Evolutionary conservation across 2,113 vertebrate species (phyloP), one percentile per base, ranked within the genome.

Genomic region (Serranochromis macrocephalus): DNA sequence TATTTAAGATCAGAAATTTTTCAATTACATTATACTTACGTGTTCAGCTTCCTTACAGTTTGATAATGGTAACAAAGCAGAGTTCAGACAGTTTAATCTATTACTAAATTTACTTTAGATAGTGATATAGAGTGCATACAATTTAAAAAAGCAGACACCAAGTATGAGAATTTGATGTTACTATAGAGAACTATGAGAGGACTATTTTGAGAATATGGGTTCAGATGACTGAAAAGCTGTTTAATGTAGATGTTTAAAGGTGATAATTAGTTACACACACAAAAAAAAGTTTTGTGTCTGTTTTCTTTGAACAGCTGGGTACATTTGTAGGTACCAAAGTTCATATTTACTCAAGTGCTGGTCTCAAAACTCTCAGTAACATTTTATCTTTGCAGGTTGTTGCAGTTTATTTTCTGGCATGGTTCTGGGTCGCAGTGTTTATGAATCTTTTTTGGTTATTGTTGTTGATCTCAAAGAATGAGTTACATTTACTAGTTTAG

Each of bases 91-190:
- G 68, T 47, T 75, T 47, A 75, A 75, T 29, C 9, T 29, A 2
- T 47, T 47, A 11, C 1, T 75, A 17, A 47, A 47, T 17, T 29
- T 47, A 75, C 21, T 45, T 45, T 73, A 73, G 1, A 26, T 26
- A 16, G 66, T 73, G 13, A 45, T 7, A 42, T 42, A 24, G 13
- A 0, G 8, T 42, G 66, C n/a, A 4, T 45, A 26, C 4, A 45
- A 4, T 24, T 73, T 71, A 24, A 45, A 71, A 42, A 71, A 71
- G 66, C 13, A 71, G n/a, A 10, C 0, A 10, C 0, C 0, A 73
- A 11, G 40, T 73, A 45, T 45, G 21, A 73, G 0, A 47, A 2
- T 29, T 75, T 75, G 21, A 71, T 45, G 38, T 3, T 10, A 10
- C 7, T 24, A 9, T 1, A 71, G 66, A 36, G 66, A 42, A 42